Evolutionary conservation across 2,797 vertebrate genomes (phyloP).

Genomic region (Tapirus indicus): DNA sequence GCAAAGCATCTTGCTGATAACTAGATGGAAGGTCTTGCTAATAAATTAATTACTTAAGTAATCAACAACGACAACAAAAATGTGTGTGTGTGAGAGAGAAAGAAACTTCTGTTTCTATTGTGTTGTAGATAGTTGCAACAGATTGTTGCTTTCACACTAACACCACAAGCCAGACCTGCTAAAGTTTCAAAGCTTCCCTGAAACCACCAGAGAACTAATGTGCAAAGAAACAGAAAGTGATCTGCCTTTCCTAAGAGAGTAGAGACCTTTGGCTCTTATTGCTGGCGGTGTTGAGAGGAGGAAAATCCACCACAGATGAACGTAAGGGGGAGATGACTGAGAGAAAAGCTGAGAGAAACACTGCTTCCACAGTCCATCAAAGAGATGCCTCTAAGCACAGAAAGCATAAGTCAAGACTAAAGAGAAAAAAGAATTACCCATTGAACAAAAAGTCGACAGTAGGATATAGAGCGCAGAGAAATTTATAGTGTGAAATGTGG

Average conservation of each 20-base stretch:
- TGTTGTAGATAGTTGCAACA: not conserved
- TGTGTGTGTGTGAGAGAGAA: not conserved
- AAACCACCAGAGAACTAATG: not conserved
- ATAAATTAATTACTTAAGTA: not conserved
- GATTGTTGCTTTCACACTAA: not conserved
- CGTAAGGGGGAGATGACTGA: fast-evolving
- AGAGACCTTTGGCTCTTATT: not conserved
- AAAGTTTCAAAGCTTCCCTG: not conserved
- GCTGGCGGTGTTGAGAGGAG: not conserved
- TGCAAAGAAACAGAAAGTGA: not conserved
- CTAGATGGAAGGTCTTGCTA: not conserved
- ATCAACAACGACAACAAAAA: not conserved
- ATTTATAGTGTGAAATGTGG: not conserved
- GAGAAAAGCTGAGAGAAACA: not conserved
- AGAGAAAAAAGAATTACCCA: not conserved
- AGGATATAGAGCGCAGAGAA: not conserved
- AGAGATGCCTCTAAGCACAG: not conserved
- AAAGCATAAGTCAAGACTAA: not conserved
- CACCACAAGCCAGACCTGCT: not conserved
- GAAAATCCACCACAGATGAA: not conserved
- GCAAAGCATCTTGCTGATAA: not conserved
- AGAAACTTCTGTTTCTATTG: not conserved
- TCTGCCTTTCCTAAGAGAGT: not conserved
- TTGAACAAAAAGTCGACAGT: not conserved
- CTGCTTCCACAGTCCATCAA: not conserved